Evolutionary conservation across 2,888 invertebrate genomes (phyloP).

Genomic region (Trachelus tabidus): DNA sequence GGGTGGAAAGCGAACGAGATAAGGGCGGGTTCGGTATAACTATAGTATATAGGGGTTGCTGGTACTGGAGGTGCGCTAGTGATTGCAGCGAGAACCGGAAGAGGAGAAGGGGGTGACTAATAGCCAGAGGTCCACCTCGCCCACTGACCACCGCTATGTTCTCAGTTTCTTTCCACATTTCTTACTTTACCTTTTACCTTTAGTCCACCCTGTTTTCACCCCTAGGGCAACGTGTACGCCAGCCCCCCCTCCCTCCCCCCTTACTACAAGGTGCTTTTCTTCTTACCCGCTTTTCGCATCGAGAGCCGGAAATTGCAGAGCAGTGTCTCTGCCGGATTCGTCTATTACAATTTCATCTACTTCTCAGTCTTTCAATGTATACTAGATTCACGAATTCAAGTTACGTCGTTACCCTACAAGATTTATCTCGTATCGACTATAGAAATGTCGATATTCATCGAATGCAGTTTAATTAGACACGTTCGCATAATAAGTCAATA

Average conservation of each 20-base stretch:
- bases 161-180: slow-evolving; percentile 38
- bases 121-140: slow-evolving; percentile 41
- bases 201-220: background rate
- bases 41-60: slow-evolving; percentile 30
- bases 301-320: slow-evolving; percentile 9
- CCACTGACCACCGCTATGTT: slow-evolving; percentile 42
- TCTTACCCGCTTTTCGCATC: slow-evolving; percentile 3
- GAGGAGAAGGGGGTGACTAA: slow-evolving; percentile 43
- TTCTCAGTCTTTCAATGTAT: background rate
- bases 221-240: background rate
- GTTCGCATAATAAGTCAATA: background rate
- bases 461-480: background rate
- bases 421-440: background rate
- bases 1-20: slow-evolving; percentile 48
- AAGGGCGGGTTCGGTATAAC: slow-evolving; percentile 41
- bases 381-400: background rate
- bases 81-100: slow-evolving; percentile 42
- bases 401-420: background rate
- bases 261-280: background rate
- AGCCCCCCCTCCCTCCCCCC: background rate
- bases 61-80: slow-evolving; percentile 34
- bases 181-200: slow-evolving; percentile 23
- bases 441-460: background rate
- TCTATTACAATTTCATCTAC: background rate
- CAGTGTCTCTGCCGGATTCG: background rate